Evolutionary conservation across 2,888 invertebrate species (phyloP).

Genomic region (Rhamphomyia laevipes): DNA sequence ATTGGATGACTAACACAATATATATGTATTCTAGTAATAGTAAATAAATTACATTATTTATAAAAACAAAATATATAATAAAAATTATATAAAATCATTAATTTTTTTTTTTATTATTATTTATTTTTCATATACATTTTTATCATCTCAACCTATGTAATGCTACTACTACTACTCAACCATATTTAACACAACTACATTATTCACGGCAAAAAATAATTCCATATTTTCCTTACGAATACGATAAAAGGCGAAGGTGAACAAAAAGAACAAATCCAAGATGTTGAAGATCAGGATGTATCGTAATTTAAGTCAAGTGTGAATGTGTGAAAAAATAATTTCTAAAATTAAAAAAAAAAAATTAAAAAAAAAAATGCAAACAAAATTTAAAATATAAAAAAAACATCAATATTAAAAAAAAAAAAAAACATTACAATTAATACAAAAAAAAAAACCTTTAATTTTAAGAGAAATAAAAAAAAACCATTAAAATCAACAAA

Average conservation of each 20-base stretch:
- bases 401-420: constrained; percentile 36
- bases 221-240: too few species aligned
- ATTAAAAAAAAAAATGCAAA: constrained; percentile 11
- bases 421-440: constrained; percentile 22
- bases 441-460: constrained; percentile 15
- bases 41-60: too few species aligned
- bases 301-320: constrained; percentile 62
- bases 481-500: constrained; percentile 12
- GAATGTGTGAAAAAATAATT: constrained; percentile 34
- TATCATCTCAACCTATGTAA: too few species aligned
- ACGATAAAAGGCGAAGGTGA: constrained; percentile 69
- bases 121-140: too few species aligned
- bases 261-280: constrained; percentile 83
- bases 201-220: too few species aligned
- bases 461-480: constrained; percentile 13
- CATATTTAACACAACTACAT: too few species aligned
- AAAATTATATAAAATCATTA: too few species aligned
- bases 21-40: too few species aligned
- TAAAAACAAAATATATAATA: too few species aligned
- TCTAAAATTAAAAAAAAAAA: constrained; percentile 36
- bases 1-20: too few species aligned
- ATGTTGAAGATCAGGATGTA: constrained; percentile 91
- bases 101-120: too few species aligned
- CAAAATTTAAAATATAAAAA: constrained; percentile 8
- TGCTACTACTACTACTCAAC: too few species aligned